Percentiles rank a stretch among this genome's conserved stretches.
These are phyloP conservation scores for Gila robusta DNA, from an alignment of 2,797 vertebrate species.

Conservation along the genomic window DNA sequence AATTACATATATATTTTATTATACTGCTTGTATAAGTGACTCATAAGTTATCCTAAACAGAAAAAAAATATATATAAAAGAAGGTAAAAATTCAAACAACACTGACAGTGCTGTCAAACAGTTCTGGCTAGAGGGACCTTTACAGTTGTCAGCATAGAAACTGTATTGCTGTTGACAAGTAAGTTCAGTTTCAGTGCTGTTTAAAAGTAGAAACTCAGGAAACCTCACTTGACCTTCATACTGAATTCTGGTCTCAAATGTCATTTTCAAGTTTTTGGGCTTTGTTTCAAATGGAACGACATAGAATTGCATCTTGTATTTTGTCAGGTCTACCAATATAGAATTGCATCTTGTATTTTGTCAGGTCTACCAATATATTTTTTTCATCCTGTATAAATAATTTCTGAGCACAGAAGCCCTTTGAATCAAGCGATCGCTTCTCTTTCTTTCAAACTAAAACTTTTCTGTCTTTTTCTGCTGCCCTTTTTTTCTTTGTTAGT, in stretches of 20 bases:
- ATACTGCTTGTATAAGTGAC: not conserved
- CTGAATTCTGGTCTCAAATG: constrained; percentile 31
- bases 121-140: constrained; percentile 46
- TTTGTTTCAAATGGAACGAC: constrained; percentile 21
- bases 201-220: constrained; percentile 37
- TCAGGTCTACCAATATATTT: constrained; percentile 22
- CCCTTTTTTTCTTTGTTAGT: constrained; percentile 52
- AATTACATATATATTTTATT: not conserved
- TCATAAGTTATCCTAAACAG: constrained; percentile 35
- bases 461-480: constrained; percentile 34
- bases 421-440: constrained; percentile 62
- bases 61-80: not conserved
- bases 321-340: constrained; percentile 32
- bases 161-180: constrained; percentile 56
- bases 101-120: constrained; percentile 29
- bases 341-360: constrained; percentile 38
- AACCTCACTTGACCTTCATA: constrained; percentile 46
- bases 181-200: constrained; percentile 44
- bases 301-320: constrained; percentile 40
- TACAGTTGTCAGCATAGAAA: constrained; percentile 59
- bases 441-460: constrained; percentile 40
- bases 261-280: constrained; percentile 29
- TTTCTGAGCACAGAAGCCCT: constrained; percentile 50
- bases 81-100: constrained; percentile 35
- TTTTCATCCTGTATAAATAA: constrained; percentile 37